Evolutionary conservation across 2,113 vertebrate species (phyloP).

Genomic region (Maccullochella peelii): DNA sequence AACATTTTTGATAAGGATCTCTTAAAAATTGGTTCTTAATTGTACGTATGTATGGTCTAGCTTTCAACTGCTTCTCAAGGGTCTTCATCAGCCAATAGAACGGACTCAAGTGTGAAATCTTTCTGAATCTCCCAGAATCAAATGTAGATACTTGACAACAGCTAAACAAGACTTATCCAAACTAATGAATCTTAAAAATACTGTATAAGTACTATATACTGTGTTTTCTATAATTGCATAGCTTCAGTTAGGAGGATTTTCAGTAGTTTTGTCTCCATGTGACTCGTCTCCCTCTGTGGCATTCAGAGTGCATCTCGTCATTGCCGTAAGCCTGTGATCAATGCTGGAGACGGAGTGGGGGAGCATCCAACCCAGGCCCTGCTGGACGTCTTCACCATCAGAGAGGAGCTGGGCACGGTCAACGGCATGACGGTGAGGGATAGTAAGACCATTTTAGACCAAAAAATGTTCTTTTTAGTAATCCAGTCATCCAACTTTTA

Average conservation of each 20-base stretch:
- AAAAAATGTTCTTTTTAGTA: not conserved
- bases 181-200: not conserved
- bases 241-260: not conserved
- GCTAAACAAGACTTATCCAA: too few species aligned
- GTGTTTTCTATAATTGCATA: not conserved
- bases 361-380: constrained; percentile 97
- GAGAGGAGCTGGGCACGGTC: constrained; percentile 97
- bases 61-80: too few species aligned
- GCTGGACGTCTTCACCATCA: constrained; percentile 97
- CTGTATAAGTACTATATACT: not conserved
- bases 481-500: not conserved
- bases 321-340: constrained; percentile 95
- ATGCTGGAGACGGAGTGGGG: constrained; percentile 95
- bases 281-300: too few species aligned
- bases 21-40: too few species aligned
- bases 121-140: too few species aligned
- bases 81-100: too few species aligned
- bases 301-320: constrained; percentile 90
- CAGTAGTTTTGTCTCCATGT: not conserved
- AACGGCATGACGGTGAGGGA: constrained; percentile 97
- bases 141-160: too few species aligned
- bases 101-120: too few species aligned
- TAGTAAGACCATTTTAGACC: not conserved
- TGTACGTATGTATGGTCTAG: too few species aligned
- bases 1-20: too few species aligned